These are phyloP conservation scores for Camarhynchus parvulus DNA, from an alignment of 2,113 vertebrate species.

Conservation along the genomic window DNA sequence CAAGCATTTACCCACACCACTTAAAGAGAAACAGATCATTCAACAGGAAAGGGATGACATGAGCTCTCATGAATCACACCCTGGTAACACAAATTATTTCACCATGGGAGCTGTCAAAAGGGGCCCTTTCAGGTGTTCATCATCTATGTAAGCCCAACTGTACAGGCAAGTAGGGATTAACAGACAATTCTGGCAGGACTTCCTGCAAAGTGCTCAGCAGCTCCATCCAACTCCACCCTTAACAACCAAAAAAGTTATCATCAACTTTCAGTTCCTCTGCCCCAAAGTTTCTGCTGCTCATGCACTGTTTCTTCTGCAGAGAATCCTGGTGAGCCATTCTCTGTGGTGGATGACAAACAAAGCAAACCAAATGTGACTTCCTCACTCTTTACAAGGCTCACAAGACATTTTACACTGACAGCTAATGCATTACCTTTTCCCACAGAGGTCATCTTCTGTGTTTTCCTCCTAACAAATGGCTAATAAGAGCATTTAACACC, in stretches of 20 bases:
- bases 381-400: background rate
- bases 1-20: background rate
- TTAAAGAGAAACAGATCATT: background rate
- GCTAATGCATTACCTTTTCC: background rate
- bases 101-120: background rate
- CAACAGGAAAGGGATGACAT: background rate
- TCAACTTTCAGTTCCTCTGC: background rate
- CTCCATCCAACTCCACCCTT: background rate
- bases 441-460: background rate
- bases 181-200: background rate
- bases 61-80: background rate
- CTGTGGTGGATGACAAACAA: fast-evolving
- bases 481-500: background rate
- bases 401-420: background rate
- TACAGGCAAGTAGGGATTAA: background rate
- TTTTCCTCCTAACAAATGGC: background rate
- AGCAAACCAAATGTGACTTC: background rate
- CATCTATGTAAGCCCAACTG: background rate
- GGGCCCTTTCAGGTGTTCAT: background rate
- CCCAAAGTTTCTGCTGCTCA: background rate
- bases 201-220: background rate
- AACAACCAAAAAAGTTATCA: fast-evolving
- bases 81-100: background rate
- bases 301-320: fast-evolving
- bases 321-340: background rate